phyloP scores from a whole-genome alignment of 2,888 invertebrate species.

The Ferdinandea cuprea region DNA sequence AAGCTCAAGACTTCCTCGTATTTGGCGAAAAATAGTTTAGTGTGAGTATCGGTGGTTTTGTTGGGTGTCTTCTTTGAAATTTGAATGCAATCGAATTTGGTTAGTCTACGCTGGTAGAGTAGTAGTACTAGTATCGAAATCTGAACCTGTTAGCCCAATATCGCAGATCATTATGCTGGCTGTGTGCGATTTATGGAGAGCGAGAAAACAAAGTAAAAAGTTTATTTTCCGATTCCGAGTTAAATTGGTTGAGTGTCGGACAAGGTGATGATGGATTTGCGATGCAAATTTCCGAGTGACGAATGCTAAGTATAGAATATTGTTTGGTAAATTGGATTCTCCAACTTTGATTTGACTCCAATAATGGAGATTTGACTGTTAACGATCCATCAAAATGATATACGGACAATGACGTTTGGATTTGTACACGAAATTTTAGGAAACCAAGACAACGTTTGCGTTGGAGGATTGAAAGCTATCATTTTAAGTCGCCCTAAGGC shows the following conservation, averaged over 20 bases:
- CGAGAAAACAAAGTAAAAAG: conserved; percentile 10
- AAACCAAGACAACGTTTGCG: no score
- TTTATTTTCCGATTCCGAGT: conserved; percentile 25
- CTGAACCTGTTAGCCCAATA: conserved; percentile 8
- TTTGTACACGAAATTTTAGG: no score
- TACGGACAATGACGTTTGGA: no score
- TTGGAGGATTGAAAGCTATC: no score
- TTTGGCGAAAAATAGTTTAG: conserved; percentile 51
- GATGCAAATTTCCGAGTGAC: conserved; percentile 42
- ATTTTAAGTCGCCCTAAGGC: no score
- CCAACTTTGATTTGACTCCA: no score
- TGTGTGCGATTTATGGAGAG: conserved; percentile 35
- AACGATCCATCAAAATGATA: no score
- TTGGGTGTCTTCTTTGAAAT: conserved; percentile 18
- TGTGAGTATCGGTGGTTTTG: conserved; percentile 36
- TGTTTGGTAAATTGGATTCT: conserved; percentile 39
- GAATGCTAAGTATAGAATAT: conserved; percentile 16
- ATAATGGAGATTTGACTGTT: background rate
- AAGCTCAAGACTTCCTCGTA: conserved; percentile 61
- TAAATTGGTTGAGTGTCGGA: background rate
- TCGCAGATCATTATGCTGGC: conserved; percentile 59
- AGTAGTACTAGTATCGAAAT: background rate
- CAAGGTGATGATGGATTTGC: conserved; percentile 37
- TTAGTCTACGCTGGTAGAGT: conserved; percentile 13
- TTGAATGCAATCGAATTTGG: conserved; percentile 44